Percentiles rank a stretch among this genome's conserved stretches.
phyloP scores from a whole-genome alignment of 2,113 vertebrate genomes.

The Carollia perspicillata region DNA sequence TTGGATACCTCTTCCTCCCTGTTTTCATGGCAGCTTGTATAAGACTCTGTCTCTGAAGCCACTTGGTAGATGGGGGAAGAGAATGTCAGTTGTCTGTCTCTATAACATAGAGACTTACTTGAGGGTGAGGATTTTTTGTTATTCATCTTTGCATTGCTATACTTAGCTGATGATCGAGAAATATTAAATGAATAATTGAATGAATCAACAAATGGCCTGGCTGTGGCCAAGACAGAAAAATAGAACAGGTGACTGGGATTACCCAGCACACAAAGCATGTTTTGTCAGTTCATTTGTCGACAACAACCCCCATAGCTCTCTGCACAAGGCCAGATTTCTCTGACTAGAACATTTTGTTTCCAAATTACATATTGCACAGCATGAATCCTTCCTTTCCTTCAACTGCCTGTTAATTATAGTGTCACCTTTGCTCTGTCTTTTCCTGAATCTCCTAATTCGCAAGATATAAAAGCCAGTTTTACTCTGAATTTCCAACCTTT shows the following conservation, averaged over 20 bases:
- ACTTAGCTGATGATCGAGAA: background rate
- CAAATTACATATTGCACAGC: constrained; percentile 3
- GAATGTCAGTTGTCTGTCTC: background rate
- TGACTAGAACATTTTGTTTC: constrained; percentile 48
- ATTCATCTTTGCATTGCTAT: background rate
- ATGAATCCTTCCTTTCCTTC: constrained; percentile 50
- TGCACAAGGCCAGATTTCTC: background rate
- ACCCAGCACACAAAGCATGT: background rate
- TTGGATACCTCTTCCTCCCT: background rate
- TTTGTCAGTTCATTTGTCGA: constrained; percentile 27
- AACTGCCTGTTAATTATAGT: constrained; percentile 41
- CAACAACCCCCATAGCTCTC: background rate
- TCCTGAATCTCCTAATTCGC: background rate
- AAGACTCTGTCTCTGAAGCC: background rate
- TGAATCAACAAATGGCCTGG: background rate
- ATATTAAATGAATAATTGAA: background rate
- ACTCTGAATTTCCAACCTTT: background rate
- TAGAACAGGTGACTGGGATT: background rate
- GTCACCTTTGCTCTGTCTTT: constrained; percentile 57
- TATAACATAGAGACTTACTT: background rate
- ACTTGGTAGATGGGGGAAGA: background rate
- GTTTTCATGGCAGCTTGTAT: background rate
- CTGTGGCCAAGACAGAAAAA: background rate
- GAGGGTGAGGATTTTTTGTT: background rate
- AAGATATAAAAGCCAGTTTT: background rate